Conservation (phyloP, 2,113 vertebrate species). For the Cygnus atratus region DNA sequence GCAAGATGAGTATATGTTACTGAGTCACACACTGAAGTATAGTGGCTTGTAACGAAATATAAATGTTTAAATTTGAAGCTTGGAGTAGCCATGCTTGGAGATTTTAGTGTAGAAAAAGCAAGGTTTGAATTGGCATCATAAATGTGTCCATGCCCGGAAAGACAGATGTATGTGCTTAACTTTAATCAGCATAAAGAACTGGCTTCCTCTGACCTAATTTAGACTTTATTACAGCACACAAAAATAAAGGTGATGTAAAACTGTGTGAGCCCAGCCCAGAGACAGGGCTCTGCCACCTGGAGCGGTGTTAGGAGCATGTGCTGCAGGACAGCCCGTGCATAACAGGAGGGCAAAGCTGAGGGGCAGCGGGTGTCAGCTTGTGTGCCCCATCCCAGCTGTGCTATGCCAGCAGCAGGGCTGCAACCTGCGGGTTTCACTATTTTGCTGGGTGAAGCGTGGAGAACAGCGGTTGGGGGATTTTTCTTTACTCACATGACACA, state of each 20-base stretch:
- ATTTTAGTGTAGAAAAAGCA: not conserved
- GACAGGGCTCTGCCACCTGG: fast-evolving
- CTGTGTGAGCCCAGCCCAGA: fast-evolving
- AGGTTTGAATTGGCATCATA: not conserved
- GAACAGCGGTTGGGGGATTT: not conserved
- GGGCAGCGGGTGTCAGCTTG: not conserved
- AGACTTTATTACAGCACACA: not conserved
- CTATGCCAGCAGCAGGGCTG: no score
- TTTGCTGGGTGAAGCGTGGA: no score
- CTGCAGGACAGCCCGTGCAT: not conserved
- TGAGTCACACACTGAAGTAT: not conserved
- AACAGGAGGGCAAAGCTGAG: not conserved
- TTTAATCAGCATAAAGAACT: not conserved
- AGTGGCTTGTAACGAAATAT: not conserved
- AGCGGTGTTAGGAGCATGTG: fast-evolving
- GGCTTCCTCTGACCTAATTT: not conserved
- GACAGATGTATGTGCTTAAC: not conserved
- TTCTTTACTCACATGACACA: fast-evolving
- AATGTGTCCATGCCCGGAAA: not conserved
- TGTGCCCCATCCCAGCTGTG: no score
- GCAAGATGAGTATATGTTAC: not conserved
- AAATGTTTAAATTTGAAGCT: not conserved
- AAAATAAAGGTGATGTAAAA: not conserved
- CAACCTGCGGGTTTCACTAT: fast-evolving
- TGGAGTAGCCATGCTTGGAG: not conserved